These are phyloP conservation scores for Noturus placidus DNA, from an alignment of 2,113 vertebrate species.

Conservation along the genomic window DNA sequence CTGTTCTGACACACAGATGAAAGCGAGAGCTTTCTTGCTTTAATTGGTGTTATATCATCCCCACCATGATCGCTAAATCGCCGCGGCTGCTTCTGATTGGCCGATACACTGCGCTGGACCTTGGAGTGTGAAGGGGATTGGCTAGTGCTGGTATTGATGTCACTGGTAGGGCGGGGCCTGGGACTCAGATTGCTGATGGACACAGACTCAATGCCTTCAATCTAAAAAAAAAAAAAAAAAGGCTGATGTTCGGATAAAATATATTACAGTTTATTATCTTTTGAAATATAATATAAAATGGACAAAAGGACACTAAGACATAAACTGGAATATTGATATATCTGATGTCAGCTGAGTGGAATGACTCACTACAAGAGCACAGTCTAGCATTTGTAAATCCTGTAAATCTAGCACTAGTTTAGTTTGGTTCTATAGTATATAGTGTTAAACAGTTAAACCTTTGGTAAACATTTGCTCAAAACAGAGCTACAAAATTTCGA, in stretches of 20 bases:
- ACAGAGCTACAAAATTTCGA: not conserved
- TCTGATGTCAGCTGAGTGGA: not conserved
- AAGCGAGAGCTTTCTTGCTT: conserved; percentile 65
- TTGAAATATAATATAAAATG: not conserved
- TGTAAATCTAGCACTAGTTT: not conserved
- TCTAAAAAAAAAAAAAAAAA: conserved; percentile 66
- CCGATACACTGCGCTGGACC: conserved; percentile 92
- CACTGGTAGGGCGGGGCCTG: conserved; percentile 89
- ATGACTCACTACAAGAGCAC: not conserved
- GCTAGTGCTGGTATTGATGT: conserved; percentile 92
- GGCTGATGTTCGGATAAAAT: not conserved
- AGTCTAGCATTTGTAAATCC: not conserved
- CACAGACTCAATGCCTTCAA: conserved; percentile 88
- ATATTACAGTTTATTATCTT: not conserved
- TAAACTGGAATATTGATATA: not conserved
- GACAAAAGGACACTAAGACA: not conserved
- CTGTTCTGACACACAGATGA: conserved; percentile 57
- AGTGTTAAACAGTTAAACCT: not conserved
- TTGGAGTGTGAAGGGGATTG: conserved; percentile 93
- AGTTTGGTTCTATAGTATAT: not conserved
- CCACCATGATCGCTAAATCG: conserved; percentile 97
- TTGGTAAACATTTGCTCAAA: not conserved
- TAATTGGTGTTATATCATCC: conserved; percentile 73
- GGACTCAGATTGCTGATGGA: conserved; percentile 85
- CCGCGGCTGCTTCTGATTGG: conserved; percentile 96